Percentiles rank a stretch among this genome's conserved stretches.
phyloP scores from a whole-genome alignment of 2,888 invertebrate genomes.

The Lepidocyrtinus sp. region DNA sequence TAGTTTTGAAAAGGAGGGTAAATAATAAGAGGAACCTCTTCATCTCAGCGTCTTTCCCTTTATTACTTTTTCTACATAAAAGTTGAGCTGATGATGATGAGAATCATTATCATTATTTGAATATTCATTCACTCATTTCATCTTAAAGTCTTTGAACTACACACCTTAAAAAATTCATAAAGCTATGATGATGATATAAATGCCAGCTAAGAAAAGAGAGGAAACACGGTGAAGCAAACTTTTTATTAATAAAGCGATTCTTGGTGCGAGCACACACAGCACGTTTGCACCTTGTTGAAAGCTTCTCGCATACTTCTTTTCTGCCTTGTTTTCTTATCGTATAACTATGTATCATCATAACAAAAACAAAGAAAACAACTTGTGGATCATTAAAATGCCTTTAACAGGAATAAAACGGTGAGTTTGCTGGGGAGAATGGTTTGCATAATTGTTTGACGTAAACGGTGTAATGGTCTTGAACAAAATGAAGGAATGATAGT shows the following conservation, averaged over 20 bases:
- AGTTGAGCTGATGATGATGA: background rate
- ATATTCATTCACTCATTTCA: constrained; percentile 17
- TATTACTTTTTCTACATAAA: constrained; percentile 3
- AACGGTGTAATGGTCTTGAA: background rate
- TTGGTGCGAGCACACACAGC: background rate
- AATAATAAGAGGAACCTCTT: background rate
- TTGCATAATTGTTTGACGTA: too few species aligned
- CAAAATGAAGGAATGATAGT: background rate
- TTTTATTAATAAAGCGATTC: background rate
- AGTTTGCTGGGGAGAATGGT: too few species aligned
- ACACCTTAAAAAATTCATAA: background rate
- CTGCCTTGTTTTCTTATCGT: background rate
- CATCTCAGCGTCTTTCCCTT: constrained; percentile 3
- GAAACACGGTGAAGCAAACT: background rate
- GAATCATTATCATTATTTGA: constrained; percentile 2
- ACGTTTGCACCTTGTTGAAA: background rate
- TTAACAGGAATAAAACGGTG: background rate
- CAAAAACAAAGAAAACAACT: background rate
- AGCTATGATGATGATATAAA: too few species aligned
- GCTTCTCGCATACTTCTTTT: background rate
- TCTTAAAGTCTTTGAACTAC: too few species aligned
- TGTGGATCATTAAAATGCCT: background rate
- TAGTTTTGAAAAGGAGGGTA: background rate
- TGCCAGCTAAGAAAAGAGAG: background rate
- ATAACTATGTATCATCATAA: background rate